Conservation (phyloP, 2,113 vertebrate genomes). For the Notothenia coriiceps region DNA sequence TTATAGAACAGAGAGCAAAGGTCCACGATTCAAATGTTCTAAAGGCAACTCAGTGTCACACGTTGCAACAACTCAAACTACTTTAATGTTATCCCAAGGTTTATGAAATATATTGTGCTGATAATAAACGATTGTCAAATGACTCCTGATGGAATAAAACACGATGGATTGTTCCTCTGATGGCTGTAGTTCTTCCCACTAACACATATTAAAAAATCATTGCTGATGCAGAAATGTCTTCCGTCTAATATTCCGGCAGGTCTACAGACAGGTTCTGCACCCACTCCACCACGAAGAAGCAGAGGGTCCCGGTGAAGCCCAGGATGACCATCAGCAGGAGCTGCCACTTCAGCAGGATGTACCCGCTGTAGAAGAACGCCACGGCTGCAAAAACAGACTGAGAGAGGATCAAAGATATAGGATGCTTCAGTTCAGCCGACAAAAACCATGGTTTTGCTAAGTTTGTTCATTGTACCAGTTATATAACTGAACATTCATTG, state of each 20-base stretch:
- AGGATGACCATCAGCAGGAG: conserved; percentile 93
- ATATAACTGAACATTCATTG: not conserved
- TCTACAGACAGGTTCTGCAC: conserved; percentile 71
- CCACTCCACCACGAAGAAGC: conserved; percentile 93
- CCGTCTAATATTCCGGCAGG: conserved; percentile 69
- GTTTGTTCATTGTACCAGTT: not conserved
- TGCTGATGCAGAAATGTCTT: not conserved
- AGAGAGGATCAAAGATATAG: not conserved
- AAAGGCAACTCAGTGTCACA: conserved; percentile 4
- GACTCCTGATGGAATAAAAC: conserved; percentile 19
- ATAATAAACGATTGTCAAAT: not conserved
- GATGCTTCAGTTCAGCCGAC: not conserved
- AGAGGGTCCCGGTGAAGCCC: conserved; percentile 92
- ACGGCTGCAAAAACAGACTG: conserved; percentile 95
- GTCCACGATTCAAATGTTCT: not conserved
- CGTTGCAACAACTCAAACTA: not conserved
- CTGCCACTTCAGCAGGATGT: conserved; percentile 94
- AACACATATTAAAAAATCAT: no score
- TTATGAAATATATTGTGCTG: not conserved
- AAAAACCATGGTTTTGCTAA: not conserved
- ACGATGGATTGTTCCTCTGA: not conserved
- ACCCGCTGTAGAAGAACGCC: conserved; percentile 98
- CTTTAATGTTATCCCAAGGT: conserved; percentile 1
- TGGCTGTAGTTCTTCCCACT: no score
- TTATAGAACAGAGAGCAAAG: conserved; percentile 14